Evolutionary conservation across 2,888 invertebrate species (phyloP).

Genomic region (Rapana venosa): DNA sequence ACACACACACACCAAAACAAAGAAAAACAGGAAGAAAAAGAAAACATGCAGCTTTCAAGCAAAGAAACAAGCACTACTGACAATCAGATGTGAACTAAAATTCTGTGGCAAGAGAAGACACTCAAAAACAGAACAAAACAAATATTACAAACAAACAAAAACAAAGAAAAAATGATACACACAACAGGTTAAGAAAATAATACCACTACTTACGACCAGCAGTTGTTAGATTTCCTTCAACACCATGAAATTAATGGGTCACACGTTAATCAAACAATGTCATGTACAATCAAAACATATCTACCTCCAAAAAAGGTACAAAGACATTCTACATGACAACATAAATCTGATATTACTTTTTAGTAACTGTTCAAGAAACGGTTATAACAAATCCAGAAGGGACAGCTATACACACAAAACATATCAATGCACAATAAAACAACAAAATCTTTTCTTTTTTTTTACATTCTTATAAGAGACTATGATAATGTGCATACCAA

Average conservation of each 20-base stretch:
- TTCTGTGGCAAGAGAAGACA: not conserved
- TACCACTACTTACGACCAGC: slow-evolving; percentile 33
- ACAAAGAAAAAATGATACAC: not conserved
- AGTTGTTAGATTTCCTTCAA: slow-evolving; percentile 35
- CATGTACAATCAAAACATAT: no score
- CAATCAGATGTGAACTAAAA: not conserved
- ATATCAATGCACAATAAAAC: no score
- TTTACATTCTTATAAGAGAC: no score
- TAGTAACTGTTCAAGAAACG: no score
- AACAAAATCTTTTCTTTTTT: no score
- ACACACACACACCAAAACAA: not conserved
- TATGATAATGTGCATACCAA: no score
- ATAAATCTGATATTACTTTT: no score
- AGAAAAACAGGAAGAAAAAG: not conserved
- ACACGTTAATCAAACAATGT: not conserved
- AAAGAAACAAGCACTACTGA: not conserved
- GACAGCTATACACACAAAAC: no score
- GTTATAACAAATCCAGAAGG: no score
- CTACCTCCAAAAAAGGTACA: no score
- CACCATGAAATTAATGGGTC: not conserved
- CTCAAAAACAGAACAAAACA: not conserved
- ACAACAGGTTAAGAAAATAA: not conserved
- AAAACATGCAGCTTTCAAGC: not conserved
- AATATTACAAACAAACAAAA: not conserved
- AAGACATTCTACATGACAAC: no score